Evolutionary conservation across 1,140 invertebrate genomes (phyloP).

Genomic region (Glomeris maerens): DNA sequence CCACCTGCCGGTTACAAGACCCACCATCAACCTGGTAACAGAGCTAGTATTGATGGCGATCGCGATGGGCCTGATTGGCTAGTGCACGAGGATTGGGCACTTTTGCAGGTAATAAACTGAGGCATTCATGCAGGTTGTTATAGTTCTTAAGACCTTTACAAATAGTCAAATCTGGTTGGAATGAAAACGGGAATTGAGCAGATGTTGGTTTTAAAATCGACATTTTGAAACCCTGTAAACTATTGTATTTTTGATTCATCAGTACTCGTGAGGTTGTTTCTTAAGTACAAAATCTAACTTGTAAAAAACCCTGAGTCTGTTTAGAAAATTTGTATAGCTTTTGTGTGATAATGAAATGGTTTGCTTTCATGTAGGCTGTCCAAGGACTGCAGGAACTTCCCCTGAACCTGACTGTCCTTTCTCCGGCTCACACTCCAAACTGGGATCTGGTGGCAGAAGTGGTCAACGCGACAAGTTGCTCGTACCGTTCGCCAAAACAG

Average conservation of each 20-base stretch:
- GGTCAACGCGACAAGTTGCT: constrained; percentile 64
- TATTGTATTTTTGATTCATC: too few species aligned
- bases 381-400: constrained; percentile 67
- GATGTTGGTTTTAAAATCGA: too few species aligned
- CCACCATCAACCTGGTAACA: constrained; percentile 33
- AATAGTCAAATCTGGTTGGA: neutral
- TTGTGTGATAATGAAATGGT: too few species aligned
- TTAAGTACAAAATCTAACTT: constrained; percentile 2
- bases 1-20: constrained; percentile 32
- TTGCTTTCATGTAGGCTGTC: too few species aligned
- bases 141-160: neutral
- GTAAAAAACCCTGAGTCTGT: too few species aligned
- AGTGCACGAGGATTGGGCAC: constrained; percentile 73
- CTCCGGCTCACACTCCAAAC: constrained; percentile 74
- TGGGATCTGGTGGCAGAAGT: constrained; percentile 90
- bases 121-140: neutral
- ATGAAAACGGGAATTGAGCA: neutral
- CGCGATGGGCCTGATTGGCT: constrained; percentile 60
- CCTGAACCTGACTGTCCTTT: constrained; percentile 56
- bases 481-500: constrained; percentile 73
- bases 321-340: too few species aligned
- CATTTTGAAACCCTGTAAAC: too few species aligned
- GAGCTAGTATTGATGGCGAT: constrained; percentile 23
- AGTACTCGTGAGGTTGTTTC: neutral
- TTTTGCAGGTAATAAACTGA: constrained; percentile 45